Evolutionary conservation across 2,797 vertebrate species (phyloP), one percentile per base, ranked within the genome.

Genomic region (Enteromius afrohamiltoni): DNA sequence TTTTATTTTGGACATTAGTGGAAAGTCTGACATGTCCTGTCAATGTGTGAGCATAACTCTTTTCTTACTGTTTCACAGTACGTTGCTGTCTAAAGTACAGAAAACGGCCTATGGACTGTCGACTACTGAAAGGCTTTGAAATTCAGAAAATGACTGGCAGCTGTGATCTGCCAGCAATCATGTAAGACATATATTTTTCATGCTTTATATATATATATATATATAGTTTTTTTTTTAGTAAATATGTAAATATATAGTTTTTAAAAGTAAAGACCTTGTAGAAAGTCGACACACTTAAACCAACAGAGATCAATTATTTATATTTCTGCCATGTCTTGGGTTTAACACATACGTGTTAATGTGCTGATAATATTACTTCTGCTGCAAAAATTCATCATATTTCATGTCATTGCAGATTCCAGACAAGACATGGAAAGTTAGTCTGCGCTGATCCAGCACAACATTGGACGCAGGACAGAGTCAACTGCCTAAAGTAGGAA

Each of bases 81-180:
- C 91, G 86, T 55, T 95, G 93, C 85, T 95, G 93, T 76, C 53
- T 94, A 71, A 86, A 1, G 0, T 94, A 93, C 88, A 10, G 16
- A 1, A 85, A 0, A 2, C 82, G 8, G 0, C 82, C 0, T 0
- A 0, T 87, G 0, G 3, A 11, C 19, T 93, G 91, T 80, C 29
- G 6, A 4, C 21, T 0, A 0, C 13, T 94, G n/a, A 65, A 79
- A 21, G 88, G 62, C 47, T 95, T 93, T 88, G 86, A 21, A 64
- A 10, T 90, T 23, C 94, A 95, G 87, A 86, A 6, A 80, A 90
- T 90, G 10, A 87, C 77, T 13, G 42, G n/a, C 0, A 82, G 86
- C 86, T 95, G 94, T 21, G 93, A 95, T 88, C 89, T 95, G 60
- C 11, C 13, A 0, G 93, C 94, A 3, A 47, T 95, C 0, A 88